phyloP scores from a whole-genome alignment of 2,888 invertebrate species.

The Tromatobia lineatoria region DNA sequence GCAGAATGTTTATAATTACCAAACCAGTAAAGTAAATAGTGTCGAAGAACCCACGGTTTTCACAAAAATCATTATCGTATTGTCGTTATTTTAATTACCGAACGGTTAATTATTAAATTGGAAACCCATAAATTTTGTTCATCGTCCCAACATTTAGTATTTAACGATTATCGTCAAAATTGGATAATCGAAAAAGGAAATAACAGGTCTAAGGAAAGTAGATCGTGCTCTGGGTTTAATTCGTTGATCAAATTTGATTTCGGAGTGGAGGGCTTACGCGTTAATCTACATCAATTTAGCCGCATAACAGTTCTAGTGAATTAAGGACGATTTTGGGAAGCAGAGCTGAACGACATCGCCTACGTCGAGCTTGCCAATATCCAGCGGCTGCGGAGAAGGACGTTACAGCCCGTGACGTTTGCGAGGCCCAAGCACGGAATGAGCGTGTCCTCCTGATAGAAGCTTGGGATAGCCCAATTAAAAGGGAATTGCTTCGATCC shows the following conservation, averaged over 20 bases:
- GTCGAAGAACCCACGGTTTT: no score
- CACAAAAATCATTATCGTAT: no score
- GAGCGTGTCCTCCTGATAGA: conserved; percentile 73
- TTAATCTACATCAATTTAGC: conserved; percentile 48
- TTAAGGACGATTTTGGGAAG: conserved; percentile 59
- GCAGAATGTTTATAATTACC: no score
- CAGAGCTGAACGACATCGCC: conserved; percentile 34
- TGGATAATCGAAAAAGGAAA: conserved; percentile 1
- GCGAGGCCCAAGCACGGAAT: conserved; percentile 62
- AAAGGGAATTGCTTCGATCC: conserved; percentile 77
- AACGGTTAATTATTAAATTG: no score
- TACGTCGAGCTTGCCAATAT: conserved; percentile 36
- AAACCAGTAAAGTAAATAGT: no score
- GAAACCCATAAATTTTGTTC: no score
- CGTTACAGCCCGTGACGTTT: conserved; percentile 49
- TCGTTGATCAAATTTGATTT: conserved; percentile 43
- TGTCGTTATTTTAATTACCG: no score
- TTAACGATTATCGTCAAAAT: neutral
- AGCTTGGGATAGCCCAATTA: conserved; percentile 78
- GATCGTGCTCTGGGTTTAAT: conserved; percentile 7
- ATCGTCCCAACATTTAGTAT: neutral
- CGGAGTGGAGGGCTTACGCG: conserved; percentile 22
- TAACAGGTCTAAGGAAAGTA: neutral
- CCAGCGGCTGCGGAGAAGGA: conserved; percentile 30
- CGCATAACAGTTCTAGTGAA: conserved; percentile 37